phyloP scores from a whole-genome alignment of 2,113 vertebrate genomes.

The Dendrocopos noguchii region DNA sequence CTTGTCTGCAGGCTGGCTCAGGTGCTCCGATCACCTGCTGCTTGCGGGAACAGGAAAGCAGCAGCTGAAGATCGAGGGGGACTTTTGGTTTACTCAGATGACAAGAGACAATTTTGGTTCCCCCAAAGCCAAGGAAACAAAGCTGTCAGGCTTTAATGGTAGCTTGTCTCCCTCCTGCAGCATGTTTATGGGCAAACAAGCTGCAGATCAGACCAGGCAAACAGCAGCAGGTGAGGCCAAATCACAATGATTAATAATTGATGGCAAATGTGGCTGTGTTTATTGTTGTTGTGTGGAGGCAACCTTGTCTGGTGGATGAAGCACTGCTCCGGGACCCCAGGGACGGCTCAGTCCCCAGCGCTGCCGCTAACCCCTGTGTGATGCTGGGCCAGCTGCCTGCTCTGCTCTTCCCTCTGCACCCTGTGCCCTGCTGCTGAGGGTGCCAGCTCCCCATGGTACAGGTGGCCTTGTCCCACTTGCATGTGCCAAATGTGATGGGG shows the following conservation, averaged over 20 bases:
- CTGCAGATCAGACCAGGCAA: conserved; percentile 69
- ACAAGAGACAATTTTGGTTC: conserved; percentile 68
- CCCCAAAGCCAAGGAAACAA: conserved; percentile 69
- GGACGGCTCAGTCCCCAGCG: neutral
- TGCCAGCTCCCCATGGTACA: fast-evolving
- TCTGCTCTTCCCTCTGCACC: neutral
- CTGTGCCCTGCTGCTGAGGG: fast-evolving
- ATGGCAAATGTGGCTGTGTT: conserved; percentile 55
- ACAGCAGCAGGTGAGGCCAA: conserved; percentile 66
- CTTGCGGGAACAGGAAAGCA: conserved; percentile 68
- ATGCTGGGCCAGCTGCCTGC: neutral
- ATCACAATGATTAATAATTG: conserved; percentile 45
- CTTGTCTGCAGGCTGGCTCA: conserved; percentile 72
- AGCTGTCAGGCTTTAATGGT: conserved; percentile 70
- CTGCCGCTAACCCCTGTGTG: neutral
- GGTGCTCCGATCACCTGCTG: conserved; percentile 70
- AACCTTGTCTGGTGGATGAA: neutral
- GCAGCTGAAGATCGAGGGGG: conserved; percentile 67
- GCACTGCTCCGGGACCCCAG: neutral
- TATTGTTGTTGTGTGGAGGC: conserved; percentile 30
- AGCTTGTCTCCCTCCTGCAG: conserved; percentile 72
- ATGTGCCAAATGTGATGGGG: fast-evolving
- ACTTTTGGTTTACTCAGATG: conserved; percentile 74
- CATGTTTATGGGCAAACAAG: conserved; percentile 72
- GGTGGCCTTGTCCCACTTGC: neutral